Evolutionary conservation across 2,113 vertebrate species (phyloP).

Genomic region (Mobula birostris): DNA sequence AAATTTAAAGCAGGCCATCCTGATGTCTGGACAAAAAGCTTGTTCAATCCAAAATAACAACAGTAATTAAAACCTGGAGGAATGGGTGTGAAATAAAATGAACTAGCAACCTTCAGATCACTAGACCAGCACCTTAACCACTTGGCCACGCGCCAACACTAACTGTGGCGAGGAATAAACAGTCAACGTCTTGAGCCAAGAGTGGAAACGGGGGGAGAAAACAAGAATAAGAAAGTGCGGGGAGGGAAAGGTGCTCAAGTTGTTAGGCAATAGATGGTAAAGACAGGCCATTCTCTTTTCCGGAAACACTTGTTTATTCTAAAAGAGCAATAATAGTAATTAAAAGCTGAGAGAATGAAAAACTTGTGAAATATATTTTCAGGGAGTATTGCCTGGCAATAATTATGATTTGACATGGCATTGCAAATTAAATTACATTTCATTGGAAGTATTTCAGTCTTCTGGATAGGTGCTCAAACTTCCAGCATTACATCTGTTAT

Average conservation of each 20-base stretch:
- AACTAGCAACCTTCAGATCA: too few species aligned
- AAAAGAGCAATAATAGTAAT: not conserved
- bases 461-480: too few species aligned
- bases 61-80: not conserved
- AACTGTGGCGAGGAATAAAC: too few species aligned
- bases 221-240: too few species aligned
- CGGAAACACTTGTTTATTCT: not conserved
- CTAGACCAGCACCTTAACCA: too few species aligned
- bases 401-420: not conserved
- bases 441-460: too few species aligned
- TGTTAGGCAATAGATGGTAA: not conserved
- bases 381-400: not conserved
- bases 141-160: too few species aligned
- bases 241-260: too few species aligned
- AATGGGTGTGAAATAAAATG: not conserved
- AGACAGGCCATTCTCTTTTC: not conserved
- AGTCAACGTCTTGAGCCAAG: too few species aligned
- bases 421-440: not conserved
- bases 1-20: not conserved
- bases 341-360: not conserved
- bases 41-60: not conserved
- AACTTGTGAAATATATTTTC: not conserved
- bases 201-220: too few species aligned
- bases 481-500: not conserved
- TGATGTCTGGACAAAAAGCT: not conserved